A percentile compares a stretch with the other conserved stretches of the same genome.
phyloP scores from a whole-genome alignment of 2,113 vertebrate genomes.

The Garra rufa region DNA sequence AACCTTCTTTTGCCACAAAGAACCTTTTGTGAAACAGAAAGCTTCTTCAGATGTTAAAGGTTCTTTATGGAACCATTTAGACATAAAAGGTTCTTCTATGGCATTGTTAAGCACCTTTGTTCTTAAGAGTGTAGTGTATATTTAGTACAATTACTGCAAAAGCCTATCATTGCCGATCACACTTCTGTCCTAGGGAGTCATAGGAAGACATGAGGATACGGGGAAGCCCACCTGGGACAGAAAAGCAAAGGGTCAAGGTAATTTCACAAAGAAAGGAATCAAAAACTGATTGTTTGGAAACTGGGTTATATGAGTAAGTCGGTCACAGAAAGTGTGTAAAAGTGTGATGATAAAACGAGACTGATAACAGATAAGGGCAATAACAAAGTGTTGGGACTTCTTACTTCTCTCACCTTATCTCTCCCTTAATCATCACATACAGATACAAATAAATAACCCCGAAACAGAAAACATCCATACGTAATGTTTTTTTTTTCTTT shows the following conservation, averaged over 20 bases:
- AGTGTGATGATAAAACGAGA: neutral
- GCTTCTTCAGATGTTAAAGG: no score
- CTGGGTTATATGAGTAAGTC: neutral
- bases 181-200: neutral
- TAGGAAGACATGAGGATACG: neutral
- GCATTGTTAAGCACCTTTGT: no score
- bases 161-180: neutral
- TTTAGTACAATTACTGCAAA: neutral
- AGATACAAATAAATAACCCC: neutral
- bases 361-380: constrained; percentile 22
- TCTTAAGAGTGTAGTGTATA: no score
- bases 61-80: no score
- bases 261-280: neutral
- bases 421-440: neutral
- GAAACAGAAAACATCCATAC: neutral
- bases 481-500: neutral
- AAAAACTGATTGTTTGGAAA: neutral
- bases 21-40: no score
- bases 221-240: neutral
- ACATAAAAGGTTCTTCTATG: no score
- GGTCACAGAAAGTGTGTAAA: neutral
- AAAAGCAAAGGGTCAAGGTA: neutral
- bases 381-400: constrained; percentile 45
- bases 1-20: no score
- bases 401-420: constrained; percentile 38